Evolutionary conservation across 2,113 vertebrate species (phyloP), one percentile per base, ranked within the genome.

Genomic region (Meriones unguiculatus): DNA sequence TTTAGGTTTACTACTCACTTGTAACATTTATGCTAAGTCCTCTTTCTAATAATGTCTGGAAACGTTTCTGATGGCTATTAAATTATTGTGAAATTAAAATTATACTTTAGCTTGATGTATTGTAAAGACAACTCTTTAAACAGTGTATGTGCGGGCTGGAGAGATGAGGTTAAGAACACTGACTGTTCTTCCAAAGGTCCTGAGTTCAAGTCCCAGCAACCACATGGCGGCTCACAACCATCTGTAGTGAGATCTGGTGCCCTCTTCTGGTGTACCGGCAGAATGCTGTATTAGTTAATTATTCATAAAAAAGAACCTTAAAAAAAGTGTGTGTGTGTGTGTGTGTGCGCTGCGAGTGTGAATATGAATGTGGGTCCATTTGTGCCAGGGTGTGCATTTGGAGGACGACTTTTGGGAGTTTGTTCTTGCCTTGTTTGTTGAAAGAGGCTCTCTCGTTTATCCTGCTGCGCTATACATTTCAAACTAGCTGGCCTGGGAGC

Each of bases 101-200:
- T 95, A 89, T n/a, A 80, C 15, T 85, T 91, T 89, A 75, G 12
- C 52, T 89, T 72, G 32, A 22, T 92, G 38, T 41, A 82, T n/a
- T 20, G 0, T 75, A 85, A 90, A 93, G 65, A 54, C n/a, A 85
- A 54, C 86, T 94, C 6, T 80, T 52, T 18, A 41, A 38, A 75
- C 25, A 41, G 24, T 78, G 46, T 50, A 46, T 46, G 46, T 46
- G 46, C 5, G 46, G 46, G 46, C 46, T 46, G 46, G 46, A 46
- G 46, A 46, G 46, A 46, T 46, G 46, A 46, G 46, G 46, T 46
- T 46, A 46, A 46, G 46, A 46, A 46, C 46, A 46, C 46, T 46
- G 46, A 46, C 46, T 46, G 46, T 46, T 46, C 46, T 46, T 46
- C 46, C 5, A 46, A 46, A 46, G 46, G 46, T 46, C 46, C 46